Conservation (phyloP, 2,113 vertebrate genomes). For the Okapia johnstoni region DNA sequence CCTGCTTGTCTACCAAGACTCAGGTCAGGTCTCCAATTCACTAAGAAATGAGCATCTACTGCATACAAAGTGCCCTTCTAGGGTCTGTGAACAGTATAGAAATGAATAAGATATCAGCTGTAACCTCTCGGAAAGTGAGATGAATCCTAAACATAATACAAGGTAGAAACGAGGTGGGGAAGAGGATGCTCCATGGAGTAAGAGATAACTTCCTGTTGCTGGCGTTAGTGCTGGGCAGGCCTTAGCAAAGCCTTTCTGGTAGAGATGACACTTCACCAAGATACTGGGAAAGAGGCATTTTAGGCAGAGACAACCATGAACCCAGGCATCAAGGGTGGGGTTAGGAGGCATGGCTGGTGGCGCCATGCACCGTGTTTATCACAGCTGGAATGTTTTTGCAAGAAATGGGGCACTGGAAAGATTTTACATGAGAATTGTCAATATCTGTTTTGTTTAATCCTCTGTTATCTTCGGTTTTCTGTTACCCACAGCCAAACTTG, state of each 20-base stretch:
- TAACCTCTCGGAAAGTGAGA: neutral
- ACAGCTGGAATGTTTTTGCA: neutral
- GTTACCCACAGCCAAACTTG: neutral
- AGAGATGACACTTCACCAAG: neutral
- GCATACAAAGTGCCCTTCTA: neutral
- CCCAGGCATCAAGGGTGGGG: neutral
- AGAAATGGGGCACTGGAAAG: neutral
- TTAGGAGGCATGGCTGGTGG: neutral
- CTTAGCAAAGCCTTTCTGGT: neutral
- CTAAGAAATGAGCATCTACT: neutral
- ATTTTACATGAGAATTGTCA: neutral
- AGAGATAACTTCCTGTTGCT: neutral
- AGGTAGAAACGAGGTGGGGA: neutral
- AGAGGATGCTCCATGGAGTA: neutral
- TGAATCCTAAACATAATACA: neutral
- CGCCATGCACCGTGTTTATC: neutral
- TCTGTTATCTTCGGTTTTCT: constrained; percentile 10
- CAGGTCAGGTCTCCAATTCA: neutral
- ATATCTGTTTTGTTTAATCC: neutral
- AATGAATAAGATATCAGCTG: neutral
- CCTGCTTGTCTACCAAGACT: neutral
- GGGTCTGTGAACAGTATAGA: neutral
- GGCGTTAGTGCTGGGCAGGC: neutral
- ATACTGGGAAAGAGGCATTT: neutral
- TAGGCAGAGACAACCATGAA: neutral